Conservation (phyloP, 2,888 invertebrate species). For the Orthosia gothica region DNA sequence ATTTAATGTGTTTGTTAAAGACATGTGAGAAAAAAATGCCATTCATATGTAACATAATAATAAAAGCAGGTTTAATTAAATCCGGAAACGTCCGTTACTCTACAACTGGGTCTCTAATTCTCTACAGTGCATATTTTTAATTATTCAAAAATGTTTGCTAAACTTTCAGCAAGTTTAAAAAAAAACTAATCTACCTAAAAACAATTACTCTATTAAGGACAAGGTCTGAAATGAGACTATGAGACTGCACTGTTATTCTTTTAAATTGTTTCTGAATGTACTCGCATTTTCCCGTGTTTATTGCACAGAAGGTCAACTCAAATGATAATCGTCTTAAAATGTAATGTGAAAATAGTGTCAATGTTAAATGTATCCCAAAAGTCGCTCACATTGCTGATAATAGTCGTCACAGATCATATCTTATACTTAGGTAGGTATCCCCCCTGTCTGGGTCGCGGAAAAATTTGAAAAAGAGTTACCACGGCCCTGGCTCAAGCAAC, state of each 20-base stretch:
- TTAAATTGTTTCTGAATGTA: constrained; percentile 72
- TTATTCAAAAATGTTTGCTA: constrained; percentile 7
- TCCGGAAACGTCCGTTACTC: not conserved
- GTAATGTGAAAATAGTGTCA: constrained; percentile 67
- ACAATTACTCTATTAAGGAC: constrained; percentile 73
- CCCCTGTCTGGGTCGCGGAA: no score
- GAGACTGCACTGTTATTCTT: constrained; percentile 69
- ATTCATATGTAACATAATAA: not conserved
- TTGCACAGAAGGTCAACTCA: constrained; percentile 70
- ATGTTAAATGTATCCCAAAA: constrained; percentile 66
- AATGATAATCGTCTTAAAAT: constrained; percentile 65
- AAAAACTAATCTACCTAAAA: constrained; percentile 65
- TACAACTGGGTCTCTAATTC: not conserved
- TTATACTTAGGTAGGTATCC: no score
- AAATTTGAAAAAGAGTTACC: no score
- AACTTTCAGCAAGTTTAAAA: constrained; percentile 28
- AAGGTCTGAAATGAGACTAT: constrained; percentile 71
- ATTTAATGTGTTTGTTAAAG: not conserved
- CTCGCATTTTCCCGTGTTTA: constrained; percentile 75
- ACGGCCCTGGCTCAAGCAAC: no score
- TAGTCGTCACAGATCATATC: not conserved
- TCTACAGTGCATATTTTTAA: not conserved
- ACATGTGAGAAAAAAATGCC: not conserved
- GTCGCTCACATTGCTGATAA: constrained; percentile 42
- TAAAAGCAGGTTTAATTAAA: not conserved